These are phyloP conservation scores for Panulirus ornatus DNA, from an alignment of 1,140 invertebrate genomes.

Conservation along the genomic window DNA sequence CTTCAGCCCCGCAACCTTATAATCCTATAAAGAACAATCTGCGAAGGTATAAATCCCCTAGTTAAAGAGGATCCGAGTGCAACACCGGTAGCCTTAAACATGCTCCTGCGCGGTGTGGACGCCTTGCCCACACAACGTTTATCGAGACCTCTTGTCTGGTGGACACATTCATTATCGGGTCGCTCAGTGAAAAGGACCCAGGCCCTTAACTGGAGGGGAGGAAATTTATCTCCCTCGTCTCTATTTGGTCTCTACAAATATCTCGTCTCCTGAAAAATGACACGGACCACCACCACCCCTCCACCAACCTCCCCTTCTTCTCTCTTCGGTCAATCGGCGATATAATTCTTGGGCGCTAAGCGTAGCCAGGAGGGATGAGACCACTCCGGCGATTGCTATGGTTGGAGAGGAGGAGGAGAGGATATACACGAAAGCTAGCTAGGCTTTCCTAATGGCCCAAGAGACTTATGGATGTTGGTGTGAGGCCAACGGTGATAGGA, in stretches of 20 bases:
- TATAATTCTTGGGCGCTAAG: neutral
- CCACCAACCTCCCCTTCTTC: neutral
- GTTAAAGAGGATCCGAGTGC: neutral
- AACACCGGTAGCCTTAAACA: neutral
- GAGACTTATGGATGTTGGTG: no score
- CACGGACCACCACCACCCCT: no score
- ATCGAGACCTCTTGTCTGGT: neutral
- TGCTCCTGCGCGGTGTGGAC: neutral
- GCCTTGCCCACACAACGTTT: neutral
- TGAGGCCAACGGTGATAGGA: no score
- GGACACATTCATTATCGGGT: neutral
- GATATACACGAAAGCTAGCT: no score
- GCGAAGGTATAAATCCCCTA: neutral
- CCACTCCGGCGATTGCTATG: no score
- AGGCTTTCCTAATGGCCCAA: no score
- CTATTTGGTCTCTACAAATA: neutral
- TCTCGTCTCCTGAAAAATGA: neutral
- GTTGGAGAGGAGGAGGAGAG: no score
- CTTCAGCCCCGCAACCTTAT: neutral
- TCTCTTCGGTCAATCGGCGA: neutral
- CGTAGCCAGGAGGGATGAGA: no score
- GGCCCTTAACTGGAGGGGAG: neutral
- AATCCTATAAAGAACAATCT: neutral
- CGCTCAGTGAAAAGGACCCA: neutral
- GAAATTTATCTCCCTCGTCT: neutral